Base-by-base conservation (phyloP, 2,113 vertebrate genomes). In the Anhinga rufa region DNA sequence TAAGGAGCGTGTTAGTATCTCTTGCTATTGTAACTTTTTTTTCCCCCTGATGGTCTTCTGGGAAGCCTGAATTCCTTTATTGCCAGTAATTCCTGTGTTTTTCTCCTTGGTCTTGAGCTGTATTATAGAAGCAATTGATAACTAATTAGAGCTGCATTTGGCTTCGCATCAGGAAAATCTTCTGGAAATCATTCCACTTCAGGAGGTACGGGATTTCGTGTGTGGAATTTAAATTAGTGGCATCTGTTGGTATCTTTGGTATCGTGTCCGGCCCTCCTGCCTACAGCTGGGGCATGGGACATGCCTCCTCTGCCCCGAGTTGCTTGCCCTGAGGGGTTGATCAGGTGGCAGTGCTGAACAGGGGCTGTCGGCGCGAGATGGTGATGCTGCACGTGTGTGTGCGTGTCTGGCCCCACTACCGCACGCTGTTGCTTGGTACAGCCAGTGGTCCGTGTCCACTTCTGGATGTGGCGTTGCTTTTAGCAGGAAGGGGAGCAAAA, bases 171-270 rank as follows among this genome's bases (percentile, higher is more conserved):
- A 78, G 88, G 77, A 87, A 86, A 92, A 86, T 80, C 76, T 61
- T 52, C 84, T 88, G 69, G 54, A 94, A 97, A 64, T 70, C 10
- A 75, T 85, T 95, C 40, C 32, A 19, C 51, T 72, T 75, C 42
- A 64, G 66, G 57, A 92, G 90, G 58, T 91, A 62, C 32, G 65
- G 40, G 21, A 89, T 81, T 87, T 90, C 40, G 58, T 6, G 18
- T 68, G 70, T 78, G 75, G 90, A 89, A 83, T 94, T 88, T 85
- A 85, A 90, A 87, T 87, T 44, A 44, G 52, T 24, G 72, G 60
- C 55, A 55, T 61, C 83, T 72, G 29, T 42, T 68, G n/a, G 16
- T 46, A 62, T 44, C 46, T 26, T 42, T 68, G n/a, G 16, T 46
- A 62, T 44, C 46, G 2, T 13, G 44, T 69, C 71, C 60, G 62